phyloP scores from a whole-genome alignment of 2,797 vertebrate genomes.

The Eupleurogrammus muticus region DNA sequence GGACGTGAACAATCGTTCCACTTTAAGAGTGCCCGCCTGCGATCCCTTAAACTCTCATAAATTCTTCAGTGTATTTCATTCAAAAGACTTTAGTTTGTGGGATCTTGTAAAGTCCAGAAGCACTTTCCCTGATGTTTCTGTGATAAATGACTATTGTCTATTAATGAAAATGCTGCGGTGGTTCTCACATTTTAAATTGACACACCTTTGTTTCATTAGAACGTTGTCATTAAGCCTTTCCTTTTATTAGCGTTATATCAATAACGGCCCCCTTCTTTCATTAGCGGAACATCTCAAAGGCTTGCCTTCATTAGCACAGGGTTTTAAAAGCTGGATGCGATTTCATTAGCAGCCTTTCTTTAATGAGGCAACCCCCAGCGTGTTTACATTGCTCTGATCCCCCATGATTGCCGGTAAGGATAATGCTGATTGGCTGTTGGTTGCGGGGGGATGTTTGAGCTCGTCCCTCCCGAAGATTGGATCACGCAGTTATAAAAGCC shows the following conservation, averaged over 20 bases:
- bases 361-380: conserved; percentile 73
- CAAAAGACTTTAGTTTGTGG: conserved; percentile 48
- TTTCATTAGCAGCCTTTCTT: conserved; percentile 73
- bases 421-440: conserved; percentile 65
- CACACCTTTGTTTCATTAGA: conserved; percentile 72
- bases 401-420: conserved; percentile 47
- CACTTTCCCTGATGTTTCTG: conserved; percentile 35
- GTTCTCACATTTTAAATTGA: conserved; percentile 47
- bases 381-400: conserved; percentile 69
- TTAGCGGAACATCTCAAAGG: conserved; percentile 69
- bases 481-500: conserved; percentile 64
- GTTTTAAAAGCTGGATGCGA: conserved; percentile 67
- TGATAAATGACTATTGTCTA: conserved; percentile 32
- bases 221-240: conserved; percentile 69
- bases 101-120: conserved; percentile 56
- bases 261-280: conserved; percentile 61
- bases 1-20: conserved; percentile 50
- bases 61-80: conserved; percentile 64
- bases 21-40: conserved; percentile 52
- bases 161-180: conserved; percentile 40
- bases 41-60: conserved; percentile 61
- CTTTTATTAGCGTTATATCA: conserved; percentile 70
- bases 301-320: conserved; percentile 72
- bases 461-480: conserved; percentile 49
- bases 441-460: conserved; percentile 37